Conservation (phyloP, 2,113 vertebrate species). For the Ceyx melanurus region DNA sequence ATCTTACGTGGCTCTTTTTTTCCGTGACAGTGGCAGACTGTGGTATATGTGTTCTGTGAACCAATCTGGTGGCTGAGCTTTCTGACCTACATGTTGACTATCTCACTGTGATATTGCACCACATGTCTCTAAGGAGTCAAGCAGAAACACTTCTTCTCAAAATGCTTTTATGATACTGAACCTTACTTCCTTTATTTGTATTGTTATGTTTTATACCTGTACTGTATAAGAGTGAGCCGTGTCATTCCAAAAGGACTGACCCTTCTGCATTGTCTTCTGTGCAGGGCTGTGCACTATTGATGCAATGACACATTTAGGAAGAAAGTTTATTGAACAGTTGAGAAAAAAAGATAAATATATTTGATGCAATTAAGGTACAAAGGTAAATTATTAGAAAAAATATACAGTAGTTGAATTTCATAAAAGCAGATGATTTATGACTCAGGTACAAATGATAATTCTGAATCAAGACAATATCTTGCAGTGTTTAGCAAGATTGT, state of each 20-base stretch:
- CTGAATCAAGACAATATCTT: background rate
- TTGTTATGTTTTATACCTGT: background rate
- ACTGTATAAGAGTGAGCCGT: background rate
- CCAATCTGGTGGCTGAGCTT: background rate
- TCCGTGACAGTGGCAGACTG: background rate
- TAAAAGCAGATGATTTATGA: background rate
- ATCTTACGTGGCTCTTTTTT: background rate
- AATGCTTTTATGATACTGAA: background rate
- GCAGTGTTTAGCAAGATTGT: background rate
- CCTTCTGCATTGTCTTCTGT: background rate
- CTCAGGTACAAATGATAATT: background rate
- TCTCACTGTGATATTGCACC: background rate
- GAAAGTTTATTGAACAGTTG: background rate
- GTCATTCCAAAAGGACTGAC: background rate
- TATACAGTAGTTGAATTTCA: background rate
- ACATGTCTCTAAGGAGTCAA: background rate
- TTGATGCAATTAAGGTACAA: background rate
- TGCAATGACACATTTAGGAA: background rate
- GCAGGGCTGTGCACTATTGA: background rate
- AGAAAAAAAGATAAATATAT: background rate
- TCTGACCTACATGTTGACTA: background rate
- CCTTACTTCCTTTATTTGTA: background rate
- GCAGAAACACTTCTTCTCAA: background rate
- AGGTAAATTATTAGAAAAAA: background rate
- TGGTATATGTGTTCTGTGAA: fast-evolving